Evolutionary conservation across 1,140 invertebrate genomes (phyloP).

Genomic region (Anagrus nilaparvatae): DNA sequence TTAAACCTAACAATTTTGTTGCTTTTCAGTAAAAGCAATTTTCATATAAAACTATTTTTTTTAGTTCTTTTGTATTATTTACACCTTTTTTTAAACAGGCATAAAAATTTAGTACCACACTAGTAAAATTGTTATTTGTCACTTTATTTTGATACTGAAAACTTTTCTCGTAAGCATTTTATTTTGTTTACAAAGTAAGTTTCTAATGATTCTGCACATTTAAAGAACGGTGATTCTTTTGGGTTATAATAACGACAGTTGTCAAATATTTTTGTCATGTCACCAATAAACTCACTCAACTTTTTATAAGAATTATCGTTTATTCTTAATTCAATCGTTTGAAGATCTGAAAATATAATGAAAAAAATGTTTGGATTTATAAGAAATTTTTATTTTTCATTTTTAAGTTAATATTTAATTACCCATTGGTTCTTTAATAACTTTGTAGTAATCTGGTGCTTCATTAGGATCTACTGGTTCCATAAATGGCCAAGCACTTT

Average conservation of each 20-base stretch:
- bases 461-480: constrained; percentile 91
- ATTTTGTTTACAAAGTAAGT: constrained; percentile 92
- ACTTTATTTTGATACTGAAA: constrained; percentile 49
- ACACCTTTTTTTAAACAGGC: too few species aligned
- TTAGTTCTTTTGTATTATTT: too few species aligned
- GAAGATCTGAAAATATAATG: constrained; percentile 67
- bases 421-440: constrained; percentile 99
- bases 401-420: constrained; percentile 30
- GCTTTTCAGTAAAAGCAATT: too few species aligned
- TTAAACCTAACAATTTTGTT: too few species aligned
- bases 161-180: constrained; percentile 70
- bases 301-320: constrained; percentile 74
- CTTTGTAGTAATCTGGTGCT: constrained; percentile 94
- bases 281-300: constrained; percentile 89
- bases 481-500: constrained; percentile 94
- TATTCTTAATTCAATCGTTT: constrained; percentile 84
- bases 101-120: too few species aligned
- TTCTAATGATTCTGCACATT: constrained; percentile 89
- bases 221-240: constrained; percentile 87
- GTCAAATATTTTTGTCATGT: constrained; percentile 97
- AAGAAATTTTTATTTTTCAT: neutral
- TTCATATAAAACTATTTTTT: too few species aligned
- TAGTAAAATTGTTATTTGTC: too few species aligned
- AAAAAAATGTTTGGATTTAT: constrained; percentile 12
- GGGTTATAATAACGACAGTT: constrained; percentile 97